phyloP scores from a whole-genome alignment of 2,797 vertebrate genomes.

The Merluccius polli region DNA sequence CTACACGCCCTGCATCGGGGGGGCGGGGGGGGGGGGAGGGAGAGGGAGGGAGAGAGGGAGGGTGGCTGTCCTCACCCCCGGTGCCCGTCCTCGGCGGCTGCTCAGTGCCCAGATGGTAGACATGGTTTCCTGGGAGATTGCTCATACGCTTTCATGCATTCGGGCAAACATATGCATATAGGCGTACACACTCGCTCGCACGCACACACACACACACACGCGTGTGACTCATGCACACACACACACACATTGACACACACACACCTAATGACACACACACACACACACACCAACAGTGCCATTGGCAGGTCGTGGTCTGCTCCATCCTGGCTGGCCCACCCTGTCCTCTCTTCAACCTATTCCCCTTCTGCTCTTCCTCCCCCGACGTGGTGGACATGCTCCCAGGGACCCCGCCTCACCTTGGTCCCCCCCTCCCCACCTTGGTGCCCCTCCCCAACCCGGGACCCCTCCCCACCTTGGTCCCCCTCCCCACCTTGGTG shows the following conservation, averaged over 20 bases:
- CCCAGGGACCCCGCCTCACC: constrained; percentile 23
- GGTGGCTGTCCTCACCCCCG: not conserved
- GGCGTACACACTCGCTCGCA: constrained; percentile 9
- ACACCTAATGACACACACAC: constrained; percentile 24
- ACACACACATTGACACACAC: constrained; percentile 1
- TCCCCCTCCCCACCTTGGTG: too few species aligned
- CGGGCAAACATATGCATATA: not conserved
- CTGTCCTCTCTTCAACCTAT: constrained; percentile 62
- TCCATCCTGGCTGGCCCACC: constrained; percentile 50
- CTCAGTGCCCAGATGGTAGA: constrained; percentile 46
- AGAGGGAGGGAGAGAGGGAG: not conserved
- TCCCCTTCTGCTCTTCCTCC: constrained; percentile 57
- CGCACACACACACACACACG: not conserved
- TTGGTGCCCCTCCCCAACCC: constrained; percentile 13
- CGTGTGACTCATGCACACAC: constrained; percentile 7
- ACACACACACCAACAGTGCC: constrained; percentile 4
- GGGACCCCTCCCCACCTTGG: not conserved
- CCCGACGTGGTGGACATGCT: constrained; percentile 41
- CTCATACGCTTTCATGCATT: constrained; percentile 8
- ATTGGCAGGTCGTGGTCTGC: constrained; percentile 37
- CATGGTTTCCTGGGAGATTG: constrained; percentile 19
- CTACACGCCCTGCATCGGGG: constrained; percentile 38
- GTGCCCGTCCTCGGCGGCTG: constrained; percentile 39
- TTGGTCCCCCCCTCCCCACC: constrained; percentile 20
- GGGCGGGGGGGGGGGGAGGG: not conserved